Percentiles rank a stretch among this genome's conserved stretches.
phyloP scores from a whole-genome alignment of 2,797 vertebrate species.

The Rhyacichthys aspro region DNA sequence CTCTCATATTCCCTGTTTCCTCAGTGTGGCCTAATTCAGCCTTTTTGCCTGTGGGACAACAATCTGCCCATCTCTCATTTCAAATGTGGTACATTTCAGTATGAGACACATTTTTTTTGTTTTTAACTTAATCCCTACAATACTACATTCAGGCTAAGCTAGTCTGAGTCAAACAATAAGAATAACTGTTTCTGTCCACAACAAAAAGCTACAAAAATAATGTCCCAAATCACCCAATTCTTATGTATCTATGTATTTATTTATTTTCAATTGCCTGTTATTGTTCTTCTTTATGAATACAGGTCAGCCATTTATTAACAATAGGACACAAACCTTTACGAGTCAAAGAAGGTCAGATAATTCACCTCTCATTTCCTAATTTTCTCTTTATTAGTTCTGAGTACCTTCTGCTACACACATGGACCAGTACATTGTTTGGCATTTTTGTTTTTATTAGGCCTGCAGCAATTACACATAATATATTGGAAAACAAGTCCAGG shows the following conservation, averaged over 20 bases:
- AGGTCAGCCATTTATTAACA: too few relatives aligned
- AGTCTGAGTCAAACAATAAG: too few relatives aligned
- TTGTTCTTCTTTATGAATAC: too few relatives aligned
- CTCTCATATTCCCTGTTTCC: conserved; percentile 14
- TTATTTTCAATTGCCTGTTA: too few relatives aligned
- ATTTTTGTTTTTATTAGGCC: conserved; percentile 24
- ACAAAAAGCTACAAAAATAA: conserved; percentile 1
- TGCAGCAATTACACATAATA: conserved; percentile 3
- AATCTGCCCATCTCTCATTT: conserved; percentile 48
- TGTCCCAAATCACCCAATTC: too few relatives aligned
- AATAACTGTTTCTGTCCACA: conserved; percentile 4
- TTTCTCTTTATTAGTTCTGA: conserved; percentile 31
- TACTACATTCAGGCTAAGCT: too few relatives aligned
- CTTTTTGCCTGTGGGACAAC: conserved; percentile 42
- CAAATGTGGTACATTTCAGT: conserved; percentile 37
- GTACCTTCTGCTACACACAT: conserved; percentile 38
- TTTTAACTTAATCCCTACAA: conserved; percentile 15
- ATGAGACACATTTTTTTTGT: conserved; percentile 5
- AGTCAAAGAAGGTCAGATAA: conserved; percentile 29
- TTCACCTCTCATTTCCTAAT: too few relatives aligned
- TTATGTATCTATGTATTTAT: too few relatives aligned
- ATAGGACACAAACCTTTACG: too few relatives aligned
- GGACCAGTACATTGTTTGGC: conserved; percentile 14
- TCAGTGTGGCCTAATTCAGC: conserved; percentile 50
- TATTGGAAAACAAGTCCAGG: conserved; percentile 1